Base-by-base conservation (phyloP, 2,888 invertebrate species). In the Scaptomyza polygonia region DNA sequence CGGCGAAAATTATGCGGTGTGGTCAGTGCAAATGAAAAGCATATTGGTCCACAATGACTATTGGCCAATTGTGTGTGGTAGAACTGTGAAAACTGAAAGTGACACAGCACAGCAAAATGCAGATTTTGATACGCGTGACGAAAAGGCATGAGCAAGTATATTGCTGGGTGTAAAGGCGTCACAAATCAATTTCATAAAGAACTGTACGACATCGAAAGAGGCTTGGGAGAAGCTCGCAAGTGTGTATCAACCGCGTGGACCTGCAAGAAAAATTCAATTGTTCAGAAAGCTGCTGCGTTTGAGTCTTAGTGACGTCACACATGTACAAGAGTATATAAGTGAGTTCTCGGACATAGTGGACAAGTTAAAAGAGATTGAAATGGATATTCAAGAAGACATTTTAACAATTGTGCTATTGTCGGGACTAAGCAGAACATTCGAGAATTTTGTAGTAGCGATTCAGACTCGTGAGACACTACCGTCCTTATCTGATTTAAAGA, bases 11-110 rank as follows among this genome's bases (percentile, higher is more conserved):
- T 53, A 59, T n/a, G 40, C 27, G 6, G 32, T 25, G 12, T 59
- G 59, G 52, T 30, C 32, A 11, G 25, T 59, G 3, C 59, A 59
- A 11, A 59, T 52, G 39, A 52, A 44, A 29, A 14, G 44, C 40
- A 14, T 51, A 3, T 14, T 51, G 39, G 25, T 56, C 5, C 47
- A 56, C 2, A 21, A 3, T 2, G 47, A 32, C 21, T 7, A 29
- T n/a, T 16, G 9, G 40, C 40, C 18, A 11, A 16, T 40, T 11
- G 16, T 12, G 11, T 34, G n/a, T 34, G 34, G 34, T 12, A 11
- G n/a, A 34, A 8, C n/a, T 34, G 34, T 34, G 4, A 34, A n/a
- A 3, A 2, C n/a, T 30, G 34, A 34, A 5, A 34, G n/a, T 34
- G 34, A 12, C 4, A 34, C 34, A 4, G 5, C 34, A n/a, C 5